phyloP scores from a whole-genome alignment of 1,140 invertebrate species.

The Asbolus verrucosus region DNA sequence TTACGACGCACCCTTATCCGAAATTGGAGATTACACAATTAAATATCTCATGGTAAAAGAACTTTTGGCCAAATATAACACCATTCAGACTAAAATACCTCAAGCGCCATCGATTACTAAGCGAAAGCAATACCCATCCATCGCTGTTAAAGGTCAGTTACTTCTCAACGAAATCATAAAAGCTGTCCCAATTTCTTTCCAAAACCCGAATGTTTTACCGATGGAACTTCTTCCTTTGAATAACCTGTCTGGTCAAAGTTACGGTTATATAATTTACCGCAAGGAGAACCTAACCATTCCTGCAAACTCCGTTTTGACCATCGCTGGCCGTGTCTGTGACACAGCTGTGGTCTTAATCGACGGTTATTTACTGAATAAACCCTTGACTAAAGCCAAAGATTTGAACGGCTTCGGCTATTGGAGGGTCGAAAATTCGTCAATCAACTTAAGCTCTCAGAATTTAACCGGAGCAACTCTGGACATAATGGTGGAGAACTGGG shows the following conservation, averaged over 20 bases:
- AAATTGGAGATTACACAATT: conserved; percentile 65
- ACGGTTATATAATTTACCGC: conserved; percentile 70
- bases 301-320: conserved; percentile 57
- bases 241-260: conserved; percentile 68
- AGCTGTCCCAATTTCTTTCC: conserved; percentile 51
- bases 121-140: conserved; percentile 59
- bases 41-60: conserved; percentile 64
- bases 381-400: conserved; percentile 56
- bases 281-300: conserved; percentile 57
- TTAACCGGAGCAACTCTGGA: conserved; percentile 64
- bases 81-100: conserved; percentile 63
- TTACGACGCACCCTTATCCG: conserved; percentile 67
- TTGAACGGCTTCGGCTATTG: conserved; percentile 67
- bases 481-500: conserved; percentile 73
- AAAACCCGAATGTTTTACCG: conserved; percentile 52
- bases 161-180: conserved; percentile 57
- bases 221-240: conserved; percentile 71
- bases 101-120: conserved; percentile 54
- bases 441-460: conserved; percentile 51
- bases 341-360: conserved; percentile 67
- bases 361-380: conserved; percentile 60
- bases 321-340: conserved; percentile 66
- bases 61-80: conserved; percentile 61
- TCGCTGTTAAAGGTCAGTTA: conserved; percentile 55
- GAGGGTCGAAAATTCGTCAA: conserved; percentile 61